These are phyloP conservation scores for Ips typographus DNA, from an alignment of 1,140 invertebrate species.

Conservation along the genomic window DNA sequence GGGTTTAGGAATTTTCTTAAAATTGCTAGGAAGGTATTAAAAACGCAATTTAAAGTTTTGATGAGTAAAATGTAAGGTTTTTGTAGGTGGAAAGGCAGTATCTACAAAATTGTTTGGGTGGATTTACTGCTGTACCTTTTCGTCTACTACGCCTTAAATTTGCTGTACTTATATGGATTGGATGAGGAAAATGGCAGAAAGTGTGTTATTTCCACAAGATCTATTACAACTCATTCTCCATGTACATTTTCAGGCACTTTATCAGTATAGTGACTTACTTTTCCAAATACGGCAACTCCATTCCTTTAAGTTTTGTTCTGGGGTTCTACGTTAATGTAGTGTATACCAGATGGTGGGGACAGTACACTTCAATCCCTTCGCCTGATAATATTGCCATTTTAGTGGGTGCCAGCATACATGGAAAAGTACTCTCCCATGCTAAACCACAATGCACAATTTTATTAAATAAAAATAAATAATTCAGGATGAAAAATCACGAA, in stretches of 20 bases:
- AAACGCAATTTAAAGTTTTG: neutral
- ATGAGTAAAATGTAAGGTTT: neutral
- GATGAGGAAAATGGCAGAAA: conserved; percentile 49
- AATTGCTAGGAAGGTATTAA: conserved; percentile 35
- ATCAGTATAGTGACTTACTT: conserved; percentile 67
- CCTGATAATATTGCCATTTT: conserved; percentile 51
- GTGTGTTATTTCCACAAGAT: conserved; percentile 59
- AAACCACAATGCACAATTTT: neutral
- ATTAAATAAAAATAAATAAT: conserved; percentile 12
- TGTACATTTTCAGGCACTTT: conserved; percentile 57
- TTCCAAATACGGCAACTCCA: conserved; percentile 66
- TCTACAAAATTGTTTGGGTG: conserved; percentile 72
- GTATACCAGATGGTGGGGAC: conserved; percentile 91
- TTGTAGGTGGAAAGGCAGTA: conserved; percentile 68
- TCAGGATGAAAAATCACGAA: conserved; percentile 83
- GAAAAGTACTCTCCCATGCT: conserved; percentile 43
- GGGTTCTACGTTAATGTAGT: conserved; percentile 84
- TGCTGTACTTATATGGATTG: conserved; percentile 61
- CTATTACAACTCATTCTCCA: neutral
- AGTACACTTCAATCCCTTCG: conserved; percentile 74
- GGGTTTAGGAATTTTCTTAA: conserved; percentile 34
- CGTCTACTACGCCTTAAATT: conserved; percentile 62
- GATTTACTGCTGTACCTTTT: conserved; percentile 65
- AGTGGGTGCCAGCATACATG: conserved; percentile 55
- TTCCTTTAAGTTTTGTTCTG: conserved; percentile 70